Percentiles rank a stretch among this genome's conserved stretches.
Evolutionary conservation across 2,888 invertebrate species (phyloP).

Genomic region (Anthrax anthrax): DNA sequence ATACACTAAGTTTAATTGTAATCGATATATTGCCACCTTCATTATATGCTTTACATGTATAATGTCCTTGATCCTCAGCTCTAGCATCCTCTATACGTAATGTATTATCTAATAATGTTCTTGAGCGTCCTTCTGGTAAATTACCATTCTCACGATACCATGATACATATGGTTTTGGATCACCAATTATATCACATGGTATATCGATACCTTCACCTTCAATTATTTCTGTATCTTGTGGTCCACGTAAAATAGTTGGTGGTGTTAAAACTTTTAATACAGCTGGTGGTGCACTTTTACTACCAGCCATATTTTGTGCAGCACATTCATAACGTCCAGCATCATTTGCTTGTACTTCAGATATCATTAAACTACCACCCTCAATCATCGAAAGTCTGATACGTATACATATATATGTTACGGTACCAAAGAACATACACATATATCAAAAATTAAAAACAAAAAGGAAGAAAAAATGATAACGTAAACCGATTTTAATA

Average conservation of each 20-base stretch:
- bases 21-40: conserved; percentile 20
- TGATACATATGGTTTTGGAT: conserved; percentile 15
- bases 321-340: conserved; percentile 20
- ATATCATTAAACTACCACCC: conserved; percentile 19
- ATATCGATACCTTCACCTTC: conserved; percentile 20
- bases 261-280: conserved; percentile 18
- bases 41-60: conserved; percentile 18
- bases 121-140: conserved; percentile 19
- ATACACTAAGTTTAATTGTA: conserved; percentile 17
- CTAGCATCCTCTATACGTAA: conserved; percentile 19
- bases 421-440: no score
- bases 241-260: conserved; percentile 17
- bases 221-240: conserved; percentile 20
- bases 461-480: no score
- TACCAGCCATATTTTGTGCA: conserved; percentile 21
- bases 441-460: no score
- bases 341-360: conserved; percentile 18
- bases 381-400: conserved; percentile 18
- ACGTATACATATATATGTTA: no score
- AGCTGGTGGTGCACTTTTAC: conserved; percentile 17
- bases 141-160: conserved; percentile 18
- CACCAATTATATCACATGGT: conserved; percentile 17
- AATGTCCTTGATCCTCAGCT: conserved; percentile 19
- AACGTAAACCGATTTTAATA: no score
- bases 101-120: conserved; percentile 19